Conservation (phyloP, 2,797 vertebrate genomes). For the Gambusia yucatana region DNA sequence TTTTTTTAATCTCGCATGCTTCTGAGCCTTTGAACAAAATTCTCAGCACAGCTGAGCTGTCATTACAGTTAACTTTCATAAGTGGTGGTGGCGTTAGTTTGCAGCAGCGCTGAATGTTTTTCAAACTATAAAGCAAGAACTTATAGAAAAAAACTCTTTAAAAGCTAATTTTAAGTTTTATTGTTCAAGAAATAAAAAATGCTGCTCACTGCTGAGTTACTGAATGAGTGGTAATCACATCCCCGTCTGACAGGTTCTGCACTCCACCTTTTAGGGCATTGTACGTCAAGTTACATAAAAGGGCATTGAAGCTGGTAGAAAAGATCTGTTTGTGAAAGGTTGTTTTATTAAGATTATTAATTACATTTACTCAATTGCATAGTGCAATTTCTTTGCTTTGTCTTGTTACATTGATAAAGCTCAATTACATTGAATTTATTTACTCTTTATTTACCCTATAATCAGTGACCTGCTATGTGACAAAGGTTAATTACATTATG, state of each 20-base stretch:
- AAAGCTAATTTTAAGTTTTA: not conserved
- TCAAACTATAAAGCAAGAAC: not conserved
- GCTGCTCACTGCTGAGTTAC: not conserved
- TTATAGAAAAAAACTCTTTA: not conserved
- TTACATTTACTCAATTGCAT: not conserved
- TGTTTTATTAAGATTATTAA: not conserved
- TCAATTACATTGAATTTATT: not conserved
- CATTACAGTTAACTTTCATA: slow-evolving; percentile 1
- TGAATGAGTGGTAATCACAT: not conserved
- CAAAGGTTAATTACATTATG: not conserved
- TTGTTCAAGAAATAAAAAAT: not conserved
- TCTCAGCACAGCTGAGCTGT: not conserved
- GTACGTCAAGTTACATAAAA: not conserved
- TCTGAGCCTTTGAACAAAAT: not conserved
- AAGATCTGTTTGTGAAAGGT: not conserved
- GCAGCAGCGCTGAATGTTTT: not conserved
- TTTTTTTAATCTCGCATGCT: not conserved
- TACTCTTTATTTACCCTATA: not conserved
- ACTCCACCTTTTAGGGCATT: not conserved
- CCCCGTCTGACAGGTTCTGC: not conserved
- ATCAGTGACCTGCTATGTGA: not conserved
- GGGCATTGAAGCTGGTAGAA: not conserved
- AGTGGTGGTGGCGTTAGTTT: not conserved
- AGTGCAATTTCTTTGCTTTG: not conserved
- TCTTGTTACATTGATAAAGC: not conserved